Evolutionary conservation across 2,888 invertebrate genomes (phyloP), one percentile per base, ranked within the genome.

Genomic region (Xanthia togata): DNA sequence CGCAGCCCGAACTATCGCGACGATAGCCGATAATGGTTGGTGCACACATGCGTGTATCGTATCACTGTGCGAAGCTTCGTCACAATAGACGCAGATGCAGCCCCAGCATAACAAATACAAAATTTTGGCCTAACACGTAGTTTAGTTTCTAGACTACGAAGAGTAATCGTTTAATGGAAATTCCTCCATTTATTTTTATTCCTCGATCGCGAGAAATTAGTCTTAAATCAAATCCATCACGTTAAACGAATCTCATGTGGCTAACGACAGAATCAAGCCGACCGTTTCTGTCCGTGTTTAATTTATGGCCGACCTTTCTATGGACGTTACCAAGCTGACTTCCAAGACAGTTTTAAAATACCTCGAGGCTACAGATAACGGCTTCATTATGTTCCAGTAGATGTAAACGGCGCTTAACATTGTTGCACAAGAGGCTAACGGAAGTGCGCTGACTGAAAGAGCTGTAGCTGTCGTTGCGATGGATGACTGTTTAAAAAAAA

Each of bases 401-500:
- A 71, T 78, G 69, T 55, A 76, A 77, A 79, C 60, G 67, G 63
- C 78, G 82, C 77, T 76, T 73, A 73, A 82, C 76, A 78, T 70
- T 60, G 70, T 87, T 86, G 81, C 78, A 82, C 86, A 84, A 87
- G 80, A 81, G 26, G 64, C 78, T 82, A 84, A 85, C 86, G 83
- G 85, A 88, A 88, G 81, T 82, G 47, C 70, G 75, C 68, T 63
- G 60, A 70, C 87, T 80, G 82, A 82, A 89, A 83, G 82, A 81
- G 79, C 70, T 69, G 75, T 82, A 74, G 77, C 70, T 77, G 82
- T 82, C 81, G 72, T 44, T 77, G 77, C 85, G 82, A 81, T 82
- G 83, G 82, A 83, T 76, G 82, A 83, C 79, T 79, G 78, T 81
- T 87, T 88, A 80, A 64, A 70, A 81, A 87, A 88, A 89, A 88